Evolutionary conservation across 2,888 invertebrate species (phyloP).

Genomic region (Drosophila sordidula): DNA sequence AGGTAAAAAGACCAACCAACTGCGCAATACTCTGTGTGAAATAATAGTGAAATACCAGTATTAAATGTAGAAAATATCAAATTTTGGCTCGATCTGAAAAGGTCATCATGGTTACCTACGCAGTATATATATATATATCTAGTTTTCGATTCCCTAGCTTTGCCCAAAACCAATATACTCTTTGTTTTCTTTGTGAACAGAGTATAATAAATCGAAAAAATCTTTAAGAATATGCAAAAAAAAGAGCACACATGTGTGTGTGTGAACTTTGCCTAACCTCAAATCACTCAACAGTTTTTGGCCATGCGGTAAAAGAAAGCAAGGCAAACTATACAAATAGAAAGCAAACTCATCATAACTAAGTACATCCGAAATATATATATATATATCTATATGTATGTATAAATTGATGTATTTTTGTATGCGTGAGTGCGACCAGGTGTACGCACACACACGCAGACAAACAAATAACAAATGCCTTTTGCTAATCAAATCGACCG

Average conservation of each 20-base stretch:
- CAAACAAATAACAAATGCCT: conserved; percentile 23
- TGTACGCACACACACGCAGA: conserved; percentile 10
- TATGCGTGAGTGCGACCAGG: background rate
- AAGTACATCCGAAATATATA: too few relatives aligned
- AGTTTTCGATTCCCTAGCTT: too few relatives aligned
- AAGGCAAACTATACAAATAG: conserved; percentile 9
- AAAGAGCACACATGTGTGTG: background rate
- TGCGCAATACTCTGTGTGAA: too few relatives aligned
- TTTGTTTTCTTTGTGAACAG: background rate
- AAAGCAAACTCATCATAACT: conserved; percentile 19
- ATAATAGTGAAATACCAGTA: too few relatives aligned
- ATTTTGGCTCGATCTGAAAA: too few relatives aligned
- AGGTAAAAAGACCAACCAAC: too few relatives aligned
- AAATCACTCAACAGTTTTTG: conserved; percentile 3
- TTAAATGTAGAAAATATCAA: too few relatives aligned
- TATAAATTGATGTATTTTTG: background rate
- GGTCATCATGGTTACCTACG: too few relatives aligned
- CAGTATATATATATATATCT: too few relatives aligned
- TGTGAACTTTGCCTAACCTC: background rate
- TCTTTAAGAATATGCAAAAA: conserved; percentile 3
- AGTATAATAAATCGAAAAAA: background rate
- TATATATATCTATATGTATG: background rate
- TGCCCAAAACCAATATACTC: background rate
- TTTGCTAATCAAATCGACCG: conserved; percentile 66
- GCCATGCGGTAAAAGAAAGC: background rate